Percentiles rank a stretch among this genome's conserved stretches.
These are phyloP conservation scores for Chionis minor DNA, from an alignment of 2,113 vertebrate genomes.

Conservation along the genomic window DNA sequence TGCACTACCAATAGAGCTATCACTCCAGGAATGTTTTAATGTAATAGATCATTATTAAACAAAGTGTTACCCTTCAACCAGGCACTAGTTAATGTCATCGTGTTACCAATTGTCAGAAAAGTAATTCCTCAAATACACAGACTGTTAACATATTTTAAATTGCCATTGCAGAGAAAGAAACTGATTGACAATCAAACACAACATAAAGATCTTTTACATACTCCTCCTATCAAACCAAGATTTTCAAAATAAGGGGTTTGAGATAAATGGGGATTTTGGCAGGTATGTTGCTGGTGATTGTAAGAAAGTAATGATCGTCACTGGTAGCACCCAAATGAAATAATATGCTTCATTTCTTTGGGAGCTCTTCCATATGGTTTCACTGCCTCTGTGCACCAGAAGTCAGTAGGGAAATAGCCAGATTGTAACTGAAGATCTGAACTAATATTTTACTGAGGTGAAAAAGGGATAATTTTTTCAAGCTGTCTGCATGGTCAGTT, in stretches of 20 bases:
- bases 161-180: not conserved
- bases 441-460: not conserved
- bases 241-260: not conserved
- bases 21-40: conserved; percentile 38
- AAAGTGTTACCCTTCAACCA: not conserved
- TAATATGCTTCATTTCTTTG: not conserved
- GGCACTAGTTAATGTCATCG: not conserved
- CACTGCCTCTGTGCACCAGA: no score
- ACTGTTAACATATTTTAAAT: not conserved
- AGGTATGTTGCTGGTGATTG: not conserved
- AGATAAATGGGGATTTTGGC: not conserved
- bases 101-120: not conserved
- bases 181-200: not conserved
- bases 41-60: conserved; percentile 23
- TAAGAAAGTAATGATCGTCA: not conserved
- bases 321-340: not conserved
- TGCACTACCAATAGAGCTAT: conserved; percentile 30
- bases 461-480: not conserved
- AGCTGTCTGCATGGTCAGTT: not conserved
- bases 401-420: not conserved
- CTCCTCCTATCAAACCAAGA: not conserved
- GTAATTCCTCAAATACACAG: not conserved
- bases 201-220: not conserved
- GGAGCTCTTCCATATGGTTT: not conserved
- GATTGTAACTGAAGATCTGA: not conserved